Evolutionary conservation across 1,140 invertebrate species (phyloP).

Genomic region (Caenorhabditis tropicalis): DNA sequence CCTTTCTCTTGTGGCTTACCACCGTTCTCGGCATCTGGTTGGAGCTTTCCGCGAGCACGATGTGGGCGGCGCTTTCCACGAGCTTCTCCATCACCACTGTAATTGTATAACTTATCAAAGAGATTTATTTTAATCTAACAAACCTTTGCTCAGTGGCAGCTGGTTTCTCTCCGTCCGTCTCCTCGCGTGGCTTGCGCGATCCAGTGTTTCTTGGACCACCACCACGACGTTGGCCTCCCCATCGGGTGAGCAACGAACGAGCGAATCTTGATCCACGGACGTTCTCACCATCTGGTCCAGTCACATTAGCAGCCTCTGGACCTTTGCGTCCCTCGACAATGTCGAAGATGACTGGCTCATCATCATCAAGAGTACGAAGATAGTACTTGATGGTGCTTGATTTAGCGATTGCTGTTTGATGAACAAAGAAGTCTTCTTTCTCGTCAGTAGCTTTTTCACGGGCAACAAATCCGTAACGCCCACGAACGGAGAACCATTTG

Average conservation of each 20-base stretch:
- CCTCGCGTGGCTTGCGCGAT: not conserved
- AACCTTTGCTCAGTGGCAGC: not conserved
- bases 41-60: constrained; percentile 21
- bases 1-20: not conserved
- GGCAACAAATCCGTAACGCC: constrained; percentile 20
- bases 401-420: constrained; percentile 50
- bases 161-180: not conserved
- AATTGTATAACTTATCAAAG: not conserved
- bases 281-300: constrained; percentile 53
- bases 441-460: constrained; percentile 23
- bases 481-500: constrained; percentile 41
- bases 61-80: constrained; percentile 5
- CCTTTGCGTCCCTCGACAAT: constrained; percentile 53
- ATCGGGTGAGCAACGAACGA: not conserved
- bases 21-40: not conserved
- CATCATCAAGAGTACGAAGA: constrained; percentile 52
- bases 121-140: not conserved
- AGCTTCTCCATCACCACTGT: constrained; percentile 13
- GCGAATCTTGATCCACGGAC: constrained; percentile 48
- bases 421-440: constrained; percentile 46
- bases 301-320: constrained; percentile 56
- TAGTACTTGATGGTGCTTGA: constrained; percentile 49
- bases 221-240: not conserved
- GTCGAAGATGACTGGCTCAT: constrained; percentile 52
- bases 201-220: not conserved